A percentile compares a stretch with the other conserved stretches of the same genome.
These are phyloP conservation scores for Sus scrofa DNA, from an alignment of 2,113 vertebrate species.

Conservation along the genomic window DNA sequence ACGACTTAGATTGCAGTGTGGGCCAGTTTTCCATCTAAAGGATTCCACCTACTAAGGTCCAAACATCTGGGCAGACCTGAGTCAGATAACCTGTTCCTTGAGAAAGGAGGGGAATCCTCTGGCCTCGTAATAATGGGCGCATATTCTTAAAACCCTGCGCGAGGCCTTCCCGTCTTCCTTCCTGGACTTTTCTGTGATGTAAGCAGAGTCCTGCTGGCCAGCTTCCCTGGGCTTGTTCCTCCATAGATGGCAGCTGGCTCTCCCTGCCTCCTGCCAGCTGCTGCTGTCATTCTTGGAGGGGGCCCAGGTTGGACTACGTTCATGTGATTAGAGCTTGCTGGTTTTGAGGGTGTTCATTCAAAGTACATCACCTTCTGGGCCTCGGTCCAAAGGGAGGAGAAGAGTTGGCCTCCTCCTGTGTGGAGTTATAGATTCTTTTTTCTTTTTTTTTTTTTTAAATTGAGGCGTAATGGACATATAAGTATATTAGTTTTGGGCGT, in stretches of 20 bases:
- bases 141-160: background rate
- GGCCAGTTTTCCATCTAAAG: background rate
- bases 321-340: slow-evolving; percentile 30
- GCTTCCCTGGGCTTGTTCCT: background rate
- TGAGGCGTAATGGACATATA: background rate
- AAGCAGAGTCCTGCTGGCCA: background rate
- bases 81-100: background rate
- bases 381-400: slow-evolving; percentile 6
- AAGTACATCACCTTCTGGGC: slow-evolving; percentile 59
- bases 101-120: background rate
- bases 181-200: background rate
- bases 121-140: background rate
- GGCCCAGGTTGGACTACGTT: slow-evolving; percentile 19
- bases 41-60: background rate
- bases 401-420: background rate
- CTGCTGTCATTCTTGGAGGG: slow-evolving; percentile 58
- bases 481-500: background rate
- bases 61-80: background rate
- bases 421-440: background rate
- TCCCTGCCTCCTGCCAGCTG: slow-evolving; percentile 9
- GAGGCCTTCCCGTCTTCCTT: background rate
- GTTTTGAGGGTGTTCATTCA: slow-evolving; percentile 18
- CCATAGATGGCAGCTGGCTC: background rate
- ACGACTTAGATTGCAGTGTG: background rate
- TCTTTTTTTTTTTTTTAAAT: background rate